Evolutionary conservation across 2,888 invertebrate species (phyloP), one percentile per base, ranked within the genome.

Genomic region (Odontothrips loti): DNA sequence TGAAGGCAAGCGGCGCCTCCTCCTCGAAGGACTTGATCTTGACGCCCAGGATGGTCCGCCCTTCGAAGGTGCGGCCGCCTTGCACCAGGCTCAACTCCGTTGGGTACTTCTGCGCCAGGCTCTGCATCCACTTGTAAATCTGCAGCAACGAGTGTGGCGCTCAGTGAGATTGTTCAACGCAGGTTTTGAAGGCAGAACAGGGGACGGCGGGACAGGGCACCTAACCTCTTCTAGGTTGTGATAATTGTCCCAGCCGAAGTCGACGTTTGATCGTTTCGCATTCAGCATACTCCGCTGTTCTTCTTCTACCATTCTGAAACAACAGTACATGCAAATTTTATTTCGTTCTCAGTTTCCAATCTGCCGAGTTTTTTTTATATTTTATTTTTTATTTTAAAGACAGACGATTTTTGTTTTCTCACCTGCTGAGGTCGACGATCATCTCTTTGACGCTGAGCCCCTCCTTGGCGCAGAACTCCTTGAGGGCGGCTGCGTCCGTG

Each of bases 21-120:
- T 84, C 84, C 75, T 84, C 83, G 10, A 84, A 84, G 68, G 27
- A 12, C 27, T 75, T 75, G 68, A 75, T 27, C 82, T 87, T 87
- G 80, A 87, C 84, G 83, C 94, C 91, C 89, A 93, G 94, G 15
- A 96, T 89, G 1, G 93, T 91, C 79, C 93, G 89, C 29, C 93
- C 93, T 88, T 95, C 92, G 3, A 91, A 89, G 0, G 95, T 92
- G 83, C 89, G 90, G 48, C 96, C 96, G 83, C 96, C 94, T 10
- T 90, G 90, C 85, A 91, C 90, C 0, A 94, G 91, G 0, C 91
- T 91, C 83, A 95, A 94, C 12, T 93, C 89, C 29, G 93, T 90
- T 0, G 95, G 94, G 87, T 91, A 94, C 0, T 91, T 90, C 81
- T 90, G 89, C 82, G 92, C 93, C 85, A 96, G 88, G 84, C 91